These are phyloP conservation scores for Raja brachyura DNA, from an alignment of 2,113 vertebrate species.

Conservation along the genomic window DNA sequence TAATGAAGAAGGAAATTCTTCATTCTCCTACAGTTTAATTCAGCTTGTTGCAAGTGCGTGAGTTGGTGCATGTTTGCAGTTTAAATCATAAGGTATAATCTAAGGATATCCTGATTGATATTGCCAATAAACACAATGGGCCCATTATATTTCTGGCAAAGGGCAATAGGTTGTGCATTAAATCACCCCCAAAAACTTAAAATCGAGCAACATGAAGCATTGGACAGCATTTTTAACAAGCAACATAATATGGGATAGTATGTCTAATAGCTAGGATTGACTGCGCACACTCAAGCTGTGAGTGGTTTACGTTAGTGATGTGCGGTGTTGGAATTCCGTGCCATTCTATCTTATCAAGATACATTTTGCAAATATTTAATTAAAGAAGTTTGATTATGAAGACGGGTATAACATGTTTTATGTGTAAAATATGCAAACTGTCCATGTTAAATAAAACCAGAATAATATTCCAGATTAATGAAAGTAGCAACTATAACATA, in stretches of 20 bases:
- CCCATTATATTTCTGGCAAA: slow-evolving; percentile 11
- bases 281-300: not conserved
- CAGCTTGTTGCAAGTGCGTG: not conserved
- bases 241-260: not conserved
- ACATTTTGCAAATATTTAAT: slow-evolving; percentile 7
- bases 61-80: not conserved
- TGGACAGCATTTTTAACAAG: not conserved
- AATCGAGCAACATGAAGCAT: not conserved
- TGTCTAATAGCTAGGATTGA: not conserved
- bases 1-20: slow-evolving; percentile 29
- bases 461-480: not conserved
- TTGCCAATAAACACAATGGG: not conserved
- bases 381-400: not conserved
- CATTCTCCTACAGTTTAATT: slow-evolving; percentile 23
- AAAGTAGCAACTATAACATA: not conserved
- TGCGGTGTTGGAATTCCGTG: not conserved
- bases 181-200: not conserved
- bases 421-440: not conserved
- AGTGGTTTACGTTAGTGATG: not conserved
- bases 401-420: too few species aligned
- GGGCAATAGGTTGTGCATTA: not conserved
- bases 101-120: not conserved
- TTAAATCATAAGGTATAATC: slow-evolving; percentile 3
- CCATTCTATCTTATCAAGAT: not conserved
- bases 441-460: not conserved